A percentile compares a stretch with the other conserved stretches of the same genome.
Evolutionary conservation across 2,888 invertebrate genomes (phyloP).

Genomic region (Chironomus tentans): DNA sequence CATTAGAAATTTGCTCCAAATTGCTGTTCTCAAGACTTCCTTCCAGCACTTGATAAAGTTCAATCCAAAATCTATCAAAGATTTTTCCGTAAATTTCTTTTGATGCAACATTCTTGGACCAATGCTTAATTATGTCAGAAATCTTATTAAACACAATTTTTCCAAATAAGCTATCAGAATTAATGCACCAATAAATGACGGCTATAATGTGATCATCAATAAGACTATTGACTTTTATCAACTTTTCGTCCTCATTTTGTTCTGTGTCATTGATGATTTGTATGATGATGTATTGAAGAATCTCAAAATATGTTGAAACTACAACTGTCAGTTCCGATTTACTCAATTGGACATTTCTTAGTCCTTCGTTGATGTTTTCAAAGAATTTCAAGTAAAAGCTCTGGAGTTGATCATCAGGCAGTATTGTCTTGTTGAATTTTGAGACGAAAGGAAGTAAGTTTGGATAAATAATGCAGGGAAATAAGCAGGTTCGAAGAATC

Average conservation of each 20-base stretch:
- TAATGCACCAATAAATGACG: constrained; percentile 44
- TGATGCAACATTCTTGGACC: constrained; percentile 44
- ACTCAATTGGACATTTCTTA: constrained; percentile 52
- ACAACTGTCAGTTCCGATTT: constrained; percentile 60
- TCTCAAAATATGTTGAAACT: constrained; percentile 61
- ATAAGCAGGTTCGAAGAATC: constrained; percentile 59
- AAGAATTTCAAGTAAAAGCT: constrained; percentile 60
- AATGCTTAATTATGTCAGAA: constrained; percentile 47
- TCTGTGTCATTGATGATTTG: constrained; percentile 41
- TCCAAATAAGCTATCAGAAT: constrained; percentile 38
- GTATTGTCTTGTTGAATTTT: constrained; percentile 45
- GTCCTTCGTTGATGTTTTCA: constrained; percentile 55
- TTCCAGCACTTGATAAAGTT: constrained; percentile 33
- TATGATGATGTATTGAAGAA: constrained; percentile 54
- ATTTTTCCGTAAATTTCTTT: constrained; percentile 33
- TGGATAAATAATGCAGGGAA: constrained; percentile 61
- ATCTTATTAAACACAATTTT: constrained; percentile 46
- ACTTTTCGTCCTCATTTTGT: constrained; percentile 15
- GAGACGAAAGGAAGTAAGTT: constrained; percentile 69
- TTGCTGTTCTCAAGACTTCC: constrained; percentile 31
- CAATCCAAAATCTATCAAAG: constrained; percentile 36
- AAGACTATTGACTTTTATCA: constrained; percentile 29
- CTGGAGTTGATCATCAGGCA: constrained; percentile 30
- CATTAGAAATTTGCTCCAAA: constrained; percentile 33
- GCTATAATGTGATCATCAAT: constrained; percentile 36